Percentiles rank a stretch among this genome's conserved stretches.
Conservation (phyloP, 2,113 vertebrate species). For the Toxotes jaculatrix region DNA sequence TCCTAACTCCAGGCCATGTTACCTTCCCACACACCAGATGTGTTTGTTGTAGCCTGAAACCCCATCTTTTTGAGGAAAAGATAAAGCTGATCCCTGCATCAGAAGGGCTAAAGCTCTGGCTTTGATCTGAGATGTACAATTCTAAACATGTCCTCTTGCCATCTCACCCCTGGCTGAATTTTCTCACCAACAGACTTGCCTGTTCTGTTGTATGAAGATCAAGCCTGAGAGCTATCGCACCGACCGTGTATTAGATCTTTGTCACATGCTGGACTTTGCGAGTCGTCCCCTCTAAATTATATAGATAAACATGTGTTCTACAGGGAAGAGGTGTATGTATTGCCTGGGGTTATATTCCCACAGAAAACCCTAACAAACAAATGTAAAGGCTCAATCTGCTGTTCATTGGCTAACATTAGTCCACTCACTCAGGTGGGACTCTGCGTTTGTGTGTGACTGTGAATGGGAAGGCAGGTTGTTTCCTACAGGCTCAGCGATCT, state of each 20-base stretch:
- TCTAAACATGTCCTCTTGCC: not conserved
- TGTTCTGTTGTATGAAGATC: not conserved
- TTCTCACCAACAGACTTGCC: no score
- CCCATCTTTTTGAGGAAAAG: no score
- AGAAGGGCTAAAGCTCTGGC: no score
- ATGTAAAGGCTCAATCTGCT: not conserved
- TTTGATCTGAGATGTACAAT: no score
- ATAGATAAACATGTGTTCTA: not conserved
- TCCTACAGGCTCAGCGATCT: constrained; percentile 41
- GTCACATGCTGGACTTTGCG: not conserved
- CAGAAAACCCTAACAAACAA: not conserved
- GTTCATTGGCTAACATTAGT: constrained; percentile 3
- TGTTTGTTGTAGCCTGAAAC: no score
- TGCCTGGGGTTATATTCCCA: not conserved
- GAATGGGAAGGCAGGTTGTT: not conserved
- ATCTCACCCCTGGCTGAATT: not conserved
- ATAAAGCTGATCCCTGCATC: no score
- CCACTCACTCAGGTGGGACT: constrained; percentile 3
- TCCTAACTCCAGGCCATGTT: no score
- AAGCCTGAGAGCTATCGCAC: not conserved
- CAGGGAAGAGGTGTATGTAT: not conserved
- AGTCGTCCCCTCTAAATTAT: no score
- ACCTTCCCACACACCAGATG: no score
- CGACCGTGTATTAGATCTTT: not conserved
- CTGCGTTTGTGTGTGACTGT: constrained; percentile 6